Evolutionary conservation across 2,888 invertebrate genomes (phyloP).

Genomic region (Cheilosia scutellata): DNA sequence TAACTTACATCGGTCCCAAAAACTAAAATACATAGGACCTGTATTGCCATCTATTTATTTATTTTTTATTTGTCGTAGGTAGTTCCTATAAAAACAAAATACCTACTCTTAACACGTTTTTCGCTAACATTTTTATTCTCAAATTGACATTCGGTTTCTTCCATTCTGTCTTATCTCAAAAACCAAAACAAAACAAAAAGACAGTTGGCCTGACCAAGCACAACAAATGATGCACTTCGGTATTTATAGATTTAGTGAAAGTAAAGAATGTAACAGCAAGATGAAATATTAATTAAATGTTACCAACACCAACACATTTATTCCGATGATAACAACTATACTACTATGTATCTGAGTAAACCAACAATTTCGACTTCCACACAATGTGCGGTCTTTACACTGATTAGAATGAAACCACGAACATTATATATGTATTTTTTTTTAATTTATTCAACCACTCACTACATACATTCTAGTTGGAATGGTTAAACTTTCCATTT

Average conservation of each 20-base stretch:
- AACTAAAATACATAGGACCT: no score
- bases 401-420: constrained; percentile 18
- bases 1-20: no score
- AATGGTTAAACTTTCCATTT: constrained; percentile 63
- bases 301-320: constrained; percentile 53
- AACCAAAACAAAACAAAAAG: not conserved
- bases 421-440: not conserved
- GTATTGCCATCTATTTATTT: no score
- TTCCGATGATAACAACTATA: constrained; percentile 45
- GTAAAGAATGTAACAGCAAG: not conserved
- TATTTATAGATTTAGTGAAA: constrained; percentile 19
- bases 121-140: no score
- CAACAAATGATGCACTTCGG: constrained; percentile 13
- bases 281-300: not conserved
- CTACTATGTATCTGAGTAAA: not conserved
- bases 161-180: not conserved
- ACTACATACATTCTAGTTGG: constrained; percentile 55
- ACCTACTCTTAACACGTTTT: no score
- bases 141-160: not conserved
- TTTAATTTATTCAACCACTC: constrained; percentile 63
- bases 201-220: not conserved
- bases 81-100: no score
- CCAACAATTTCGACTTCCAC: not conserved
- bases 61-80: no score
- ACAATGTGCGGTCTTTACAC: not conserved